phyloP scores from a whole-genome alignment of 2,888 invertebrate species.

The Lypha dubia region DNA sequence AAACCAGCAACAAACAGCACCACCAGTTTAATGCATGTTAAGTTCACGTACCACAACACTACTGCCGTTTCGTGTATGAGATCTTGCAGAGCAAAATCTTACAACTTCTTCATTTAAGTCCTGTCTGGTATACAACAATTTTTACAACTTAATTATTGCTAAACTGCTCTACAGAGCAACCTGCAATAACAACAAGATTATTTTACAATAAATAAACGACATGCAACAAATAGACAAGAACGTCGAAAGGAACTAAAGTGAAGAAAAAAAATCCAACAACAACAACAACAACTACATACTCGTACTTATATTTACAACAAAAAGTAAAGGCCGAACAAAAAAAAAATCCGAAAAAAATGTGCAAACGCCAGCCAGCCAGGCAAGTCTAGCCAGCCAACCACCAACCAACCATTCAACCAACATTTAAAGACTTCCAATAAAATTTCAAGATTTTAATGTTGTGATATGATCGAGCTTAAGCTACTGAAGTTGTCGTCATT shows the following conservation, averaged over 20 bases:
- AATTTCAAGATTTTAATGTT: constrained; percentile 69
- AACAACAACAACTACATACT: constrained; percentile 8
- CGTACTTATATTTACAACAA: constrained; percentile 10
- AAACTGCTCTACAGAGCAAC: constrained; percentile 77
- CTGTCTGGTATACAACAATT: constrained; percentile 75
- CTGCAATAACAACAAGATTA: constrained; percentile 64
- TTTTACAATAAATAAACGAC: constrained; percentile 71
- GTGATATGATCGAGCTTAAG: constrained; percentile 74
- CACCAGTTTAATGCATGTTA: neutral
- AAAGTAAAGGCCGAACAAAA: neutral
- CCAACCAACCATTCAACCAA: constrained; percentile 51
- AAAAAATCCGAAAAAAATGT: constrained; percentile 22
- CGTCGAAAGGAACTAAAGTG: constrained; percentile 25
- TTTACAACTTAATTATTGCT: constrained; percentile 82
- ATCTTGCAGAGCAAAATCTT: constrained; percentile 51
- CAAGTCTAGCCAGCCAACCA: too few relatives aligned
- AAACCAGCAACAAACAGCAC: neutral
- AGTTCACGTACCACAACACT: neutral
- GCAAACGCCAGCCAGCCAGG: constrained; percentile 39
- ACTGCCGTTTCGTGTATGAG: constrained; percentile 34
- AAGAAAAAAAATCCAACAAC: neutral
- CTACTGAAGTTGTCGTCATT: constrained; percentile 73
- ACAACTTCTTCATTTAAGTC: constrained; percentile 45
- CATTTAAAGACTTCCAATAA: constrained; percentile 62
- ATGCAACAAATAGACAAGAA: constrained; percentile 70